Conservation (phyloP, 2,797 vertebrate species). For the Eidolon dupreanum region DNA sequence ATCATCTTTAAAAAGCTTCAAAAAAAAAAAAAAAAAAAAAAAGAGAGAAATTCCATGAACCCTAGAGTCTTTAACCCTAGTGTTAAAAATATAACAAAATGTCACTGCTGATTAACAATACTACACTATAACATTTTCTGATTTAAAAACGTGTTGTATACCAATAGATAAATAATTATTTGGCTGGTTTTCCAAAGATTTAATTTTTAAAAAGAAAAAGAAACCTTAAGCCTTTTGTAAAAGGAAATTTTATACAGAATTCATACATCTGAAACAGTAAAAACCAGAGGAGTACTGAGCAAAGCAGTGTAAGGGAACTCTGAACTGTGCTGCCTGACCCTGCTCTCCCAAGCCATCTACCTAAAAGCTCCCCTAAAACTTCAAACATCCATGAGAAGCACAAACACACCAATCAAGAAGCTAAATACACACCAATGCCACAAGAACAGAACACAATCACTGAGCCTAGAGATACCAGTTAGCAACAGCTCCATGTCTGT, state of each 20-base stretch:
- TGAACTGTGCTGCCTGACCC: not conserved
- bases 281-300: not conserved
- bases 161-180: not conserved
- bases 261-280: not conserved
- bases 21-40: constrained; percentile 49
- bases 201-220: not conserved
- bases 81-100: not conserved
- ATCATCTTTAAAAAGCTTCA: constrained; percentile 98
- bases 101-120: not conserved
- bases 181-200: too few species aligned
- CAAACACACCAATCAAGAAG: not conserved
- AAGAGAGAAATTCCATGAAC: not conserved
- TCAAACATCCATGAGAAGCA: not conserved
- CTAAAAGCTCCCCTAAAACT: not conserved
- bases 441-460: not conserved
- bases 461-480: not conserved
- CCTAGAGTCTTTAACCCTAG: not conserved
- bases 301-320: not conserved
- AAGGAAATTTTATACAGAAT: not conserved
- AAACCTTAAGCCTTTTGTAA: not conserved
- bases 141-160: not conserved
- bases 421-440: not conserved
- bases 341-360: not conserved
- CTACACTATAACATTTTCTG: not conserved
- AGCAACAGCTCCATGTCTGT: not conserved